Evolutionary conservation across 2,888 invertebrate species (phyloP).

Genomic region (Eupithecia subfuscata): DNA sequence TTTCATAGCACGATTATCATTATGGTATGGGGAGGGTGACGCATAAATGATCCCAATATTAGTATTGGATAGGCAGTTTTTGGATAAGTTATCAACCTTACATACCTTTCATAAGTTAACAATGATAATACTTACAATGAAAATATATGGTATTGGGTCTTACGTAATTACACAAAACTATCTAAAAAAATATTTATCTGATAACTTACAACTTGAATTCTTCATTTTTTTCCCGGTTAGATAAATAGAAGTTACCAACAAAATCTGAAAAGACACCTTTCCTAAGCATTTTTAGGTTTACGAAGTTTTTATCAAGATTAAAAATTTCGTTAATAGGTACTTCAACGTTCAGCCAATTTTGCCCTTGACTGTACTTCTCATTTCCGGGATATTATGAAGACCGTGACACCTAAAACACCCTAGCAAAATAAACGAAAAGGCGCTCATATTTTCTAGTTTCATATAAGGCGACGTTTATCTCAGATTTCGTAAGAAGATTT

Average conservation of each 20-base stretch:
- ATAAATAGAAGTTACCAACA: too few species aligned
- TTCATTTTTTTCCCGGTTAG: neutral
- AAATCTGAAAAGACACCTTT: too few species aligned
- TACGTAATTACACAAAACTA: neutral
- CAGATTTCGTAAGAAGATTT: slow-evolving; percentile 20
- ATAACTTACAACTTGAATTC: neutral
- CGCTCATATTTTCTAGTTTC: neutral
- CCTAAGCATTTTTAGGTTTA: neutral
- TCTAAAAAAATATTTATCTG: neutral
- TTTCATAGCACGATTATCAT: slow-evolving; percentile 20
- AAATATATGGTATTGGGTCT: neutral
- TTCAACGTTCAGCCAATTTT: too few species aligned
- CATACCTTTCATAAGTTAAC: neutral
- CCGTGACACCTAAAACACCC: neutral
- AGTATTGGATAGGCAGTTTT: slow-evolving; percentile 4
- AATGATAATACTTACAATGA: neutral
- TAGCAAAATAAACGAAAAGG: neutral
- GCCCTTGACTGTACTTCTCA: neutral
- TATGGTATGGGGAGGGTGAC: slow-evolving; percentile 12
- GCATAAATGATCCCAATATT: slow-evolving; percentile 16
- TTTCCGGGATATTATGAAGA: neutral
- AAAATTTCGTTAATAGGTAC: too few species aligned
- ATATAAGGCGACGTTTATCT: slow-evolving; percentile 2
- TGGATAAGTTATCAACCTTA: neutral
- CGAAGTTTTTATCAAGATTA: neutral